phyloP scores from a whole-genome alignment of 2,888 invertebrate genomes.

The Coremacera marginata region DNA sequence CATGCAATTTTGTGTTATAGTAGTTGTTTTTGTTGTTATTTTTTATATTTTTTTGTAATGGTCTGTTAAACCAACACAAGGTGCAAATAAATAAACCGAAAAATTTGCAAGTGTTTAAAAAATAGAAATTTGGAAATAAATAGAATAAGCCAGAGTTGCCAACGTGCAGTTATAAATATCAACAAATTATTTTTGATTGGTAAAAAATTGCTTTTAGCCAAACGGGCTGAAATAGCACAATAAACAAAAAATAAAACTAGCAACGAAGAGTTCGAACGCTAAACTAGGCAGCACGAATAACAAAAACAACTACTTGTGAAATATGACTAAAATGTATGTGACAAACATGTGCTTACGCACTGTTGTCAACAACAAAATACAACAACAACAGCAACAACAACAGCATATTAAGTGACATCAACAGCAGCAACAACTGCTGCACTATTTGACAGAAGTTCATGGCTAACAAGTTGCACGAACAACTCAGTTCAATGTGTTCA shows the following conservation, averaged over 20 bases:
- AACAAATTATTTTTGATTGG: background rate
- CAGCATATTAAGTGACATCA: background rate
- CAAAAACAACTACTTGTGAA: background rate
- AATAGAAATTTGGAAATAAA: background rate
- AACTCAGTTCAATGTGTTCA: too few species aligned
- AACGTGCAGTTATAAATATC: background rate
- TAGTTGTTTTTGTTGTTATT: background rate
- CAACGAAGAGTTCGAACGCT: background rate
- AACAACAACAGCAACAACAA: constrained; percentile 7
- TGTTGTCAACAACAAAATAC: background rate
- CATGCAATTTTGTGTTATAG: background rate
- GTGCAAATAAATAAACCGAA: background rate
- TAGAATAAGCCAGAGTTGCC: too few species aligned
- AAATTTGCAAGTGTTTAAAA: background rate
- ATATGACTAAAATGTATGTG: constrained; percentile 5
- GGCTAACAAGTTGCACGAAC: constrained; percentile 17
- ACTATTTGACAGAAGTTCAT: constrained; percentile 18
- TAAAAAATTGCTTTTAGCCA: background rate
- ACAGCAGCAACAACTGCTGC: background rate
- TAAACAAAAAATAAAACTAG: background rate
- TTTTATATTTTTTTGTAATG: background rate
- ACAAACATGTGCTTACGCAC: background rate
- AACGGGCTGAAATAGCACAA: background rate
- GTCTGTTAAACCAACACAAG: background rate
- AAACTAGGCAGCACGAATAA: background rate